Percentiles rank a stretch among this genome's conserved stretches.
Evolutionary conservation across 92 coral and sea anemone genomes (phyloP).

Genomic region (Paragorgia papillata): DNA sequence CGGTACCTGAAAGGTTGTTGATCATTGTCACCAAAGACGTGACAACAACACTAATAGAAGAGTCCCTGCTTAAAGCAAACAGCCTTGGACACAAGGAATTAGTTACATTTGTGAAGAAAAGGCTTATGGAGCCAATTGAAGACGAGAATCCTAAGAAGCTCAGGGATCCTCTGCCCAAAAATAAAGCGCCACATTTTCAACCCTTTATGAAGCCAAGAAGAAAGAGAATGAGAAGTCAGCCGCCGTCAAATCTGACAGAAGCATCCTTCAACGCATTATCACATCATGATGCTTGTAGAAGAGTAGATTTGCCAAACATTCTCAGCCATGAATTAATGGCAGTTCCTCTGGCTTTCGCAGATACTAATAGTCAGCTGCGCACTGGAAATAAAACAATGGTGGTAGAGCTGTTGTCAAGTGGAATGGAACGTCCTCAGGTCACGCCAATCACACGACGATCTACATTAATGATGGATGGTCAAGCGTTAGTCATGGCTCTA

Average conservation of each 20-base stretch:
- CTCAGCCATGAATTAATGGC: slow-evolving; percentile 20
- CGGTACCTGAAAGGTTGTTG: slow-evolving; percentile 35
- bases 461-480: slow-evolving; percentile 11
- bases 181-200: background rate
- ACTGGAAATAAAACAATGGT: slow-evolving; percentile 23
- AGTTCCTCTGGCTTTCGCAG: slow-evolving; percentile 27
- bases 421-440: too few species aligned
- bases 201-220: background rate
- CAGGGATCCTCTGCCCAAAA: slow-evolving; percentile 8
- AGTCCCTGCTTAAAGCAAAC: slow-evolving; percentile 40
- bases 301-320: slow-evolving; percentile 18
- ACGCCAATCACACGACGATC: too few species aligned
- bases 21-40: slow-evolving; percentile 60
- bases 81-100: slow-evolving; percentile 40
- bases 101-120: slow-evolving; percentile 16
- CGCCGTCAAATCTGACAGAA: slow-evolving; percentile 38
- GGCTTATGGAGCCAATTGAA: background rate
- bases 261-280: slow-evolving; percentile 18
- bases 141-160: background rate
- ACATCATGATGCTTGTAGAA: too few species aligned
- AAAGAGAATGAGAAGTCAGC: slow-evolving; percentile 11
- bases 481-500: slow-evolving; percentile 28
- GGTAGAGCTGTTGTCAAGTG: slow-evolving; percentile 18
- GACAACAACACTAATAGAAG: slow-evolving; percentile 48
- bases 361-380: slow-evolving; percentile 15